Base-by-base conservation (phyloP, 2,113 vertebrate genomes). In the Psophia crepitans region DNA sequence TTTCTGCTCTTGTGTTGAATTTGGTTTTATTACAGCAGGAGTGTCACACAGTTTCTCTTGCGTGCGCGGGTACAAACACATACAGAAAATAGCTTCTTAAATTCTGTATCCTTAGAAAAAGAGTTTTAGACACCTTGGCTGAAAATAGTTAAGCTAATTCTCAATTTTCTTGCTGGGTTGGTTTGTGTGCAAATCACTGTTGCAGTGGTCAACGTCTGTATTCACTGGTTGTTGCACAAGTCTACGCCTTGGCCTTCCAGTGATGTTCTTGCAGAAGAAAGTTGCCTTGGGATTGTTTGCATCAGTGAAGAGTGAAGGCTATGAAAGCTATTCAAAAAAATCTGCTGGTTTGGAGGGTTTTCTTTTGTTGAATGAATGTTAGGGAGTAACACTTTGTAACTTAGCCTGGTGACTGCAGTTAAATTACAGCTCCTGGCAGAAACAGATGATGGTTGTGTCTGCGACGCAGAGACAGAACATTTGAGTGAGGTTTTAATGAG, bases 401-500 rank as follows among this genome's bases (percentile, higher is more conserved):
- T 49, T 74, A 58, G 44, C 16, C 26, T 75, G 30, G 57, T 71
- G 78, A 66, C 81, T 87, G 43, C 13, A 28, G 37, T 21, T 54
- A 73, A 85, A 91, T 73, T 76, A 44, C 32, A 78, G 61, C 69
- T 90, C 0, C 0, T 87, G 66, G 65, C 53, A 87, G 83, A 70
- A 90, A 68, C 71, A 65, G 82, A 69, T 37, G 84, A 82, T 30
- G 53, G 44, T 18, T 81, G 30, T 65, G 37, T 44, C 48, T 58
- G 51, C 0, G 1, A 30, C 0, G 6, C 32, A 43, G 51, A 74
- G 27, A 73, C n/a, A 83, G 66, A 83, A 44, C 5, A 27, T 68
- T 32, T 79, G 69, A 81, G 71, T 80, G 78, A 89, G 57, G 37
- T 90, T 96, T 92, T 96, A 96, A 95, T 79, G 82, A 86, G 87